Percentiles rank a stretch among this genome's conserved stretches.
These are phyloP conservation scores for Bucco capensis DNA, from an alignment of 2,113 vertebrate genomes.

Conservation along the genomic window DNA sequence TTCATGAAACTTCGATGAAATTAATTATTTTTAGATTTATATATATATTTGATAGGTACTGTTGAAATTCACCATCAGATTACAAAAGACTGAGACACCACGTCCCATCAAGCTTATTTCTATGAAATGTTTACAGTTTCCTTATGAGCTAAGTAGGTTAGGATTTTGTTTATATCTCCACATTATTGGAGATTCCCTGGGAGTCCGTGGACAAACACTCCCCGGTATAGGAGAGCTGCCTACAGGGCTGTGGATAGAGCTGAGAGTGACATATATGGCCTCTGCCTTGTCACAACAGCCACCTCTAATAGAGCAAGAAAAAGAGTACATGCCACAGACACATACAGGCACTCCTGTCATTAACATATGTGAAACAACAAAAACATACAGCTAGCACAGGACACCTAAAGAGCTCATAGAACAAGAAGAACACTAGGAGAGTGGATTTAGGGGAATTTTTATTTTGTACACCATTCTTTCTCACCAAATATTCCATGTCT, in stretches of 20 bases:
- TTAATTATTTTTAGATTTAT: not conserved
- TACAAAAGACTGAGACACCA: not conserved
- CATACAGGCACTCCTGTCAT: no score
- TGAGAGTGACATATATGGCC: not conserved
- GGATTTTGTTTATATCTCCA: not conserved
- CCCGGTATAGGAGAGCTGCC: not conserved
- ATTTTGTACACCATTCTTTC: not conserved
- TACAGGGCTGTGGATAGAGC: not conserved
- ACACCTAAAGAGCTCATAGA: not conserved
- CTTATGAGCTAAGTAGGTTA: not conserved
- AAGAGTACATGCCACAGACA: not conserved
- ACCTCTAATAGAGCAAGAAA: not conserved
- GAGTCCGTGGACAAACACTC: not conserved
- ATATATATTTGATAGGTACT: not conserved
- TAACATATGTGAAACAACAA: not conserved
- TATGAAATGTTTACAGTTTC: not conserved
- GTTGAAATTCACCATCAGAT: not conserved
- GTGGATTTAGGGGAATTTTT: not conserved
- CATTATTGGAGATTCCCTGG: no score
- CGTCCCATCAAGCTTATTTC: not conserved
- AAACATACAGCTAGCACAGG: not conserved
- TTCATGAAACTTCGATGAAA: not conserved
- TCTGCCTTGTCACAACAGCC: not conserved
- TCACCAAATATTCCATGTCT: not conserved
- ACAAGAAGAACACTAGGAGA: not conserved